phyloP scores from a whole-genome alignment of 2,113 vertebrate genomes.

The Catharus fuscescens region DNA sequence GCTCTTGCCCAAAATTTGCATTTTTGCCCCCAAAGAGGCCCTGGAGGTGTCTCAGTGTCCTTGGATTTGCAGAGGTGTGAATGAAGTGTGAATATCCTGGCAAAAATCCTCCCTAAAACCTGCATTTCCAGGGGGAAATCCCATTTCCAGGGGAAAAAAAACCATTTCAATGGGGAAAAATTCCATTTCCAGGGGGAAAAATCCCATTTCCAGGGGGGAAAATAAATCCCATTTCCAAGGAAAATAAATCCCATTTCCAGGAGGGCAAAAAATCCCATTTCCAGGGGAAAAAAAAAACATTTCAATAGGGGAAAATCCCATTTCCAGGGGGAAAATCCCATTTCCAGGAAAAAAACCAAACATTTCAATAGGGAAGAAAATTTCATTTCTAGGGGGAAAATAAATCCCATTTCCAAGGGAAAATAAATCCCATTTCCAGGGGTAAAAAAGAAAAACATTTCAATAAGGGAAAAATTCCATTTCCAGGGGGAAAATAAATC shows the following conservation, averaged over 20 bases:
- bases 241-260: too few species aligned
- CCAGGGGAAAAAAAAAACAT: too few species aligned
- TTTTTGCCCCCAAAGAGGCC: neutral
- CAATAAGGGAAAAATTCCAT: neutral
- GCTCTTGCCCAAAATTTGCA: neutral
- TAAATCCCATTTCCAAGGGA: neutral
- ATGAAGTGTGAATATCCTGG: neutral
- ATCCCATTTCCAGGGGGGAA: too few species aligned
- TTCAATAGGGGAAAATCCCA: too few species aligned
- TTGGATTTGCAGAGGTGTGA: neutral
- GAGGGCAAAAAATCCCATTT: too few species aligned
- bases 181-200: neutral
- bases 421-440: neutral
- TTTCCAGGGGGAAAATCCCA: too few species aligned
- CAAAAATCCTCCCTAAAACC: neutral
- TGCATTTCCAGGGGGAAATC: too few species aligned
- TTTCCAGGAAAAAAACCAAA: neutral
- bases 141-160: neutral
- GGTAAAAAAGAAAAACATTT: neutral
- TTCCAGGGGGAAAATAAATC: neutral
- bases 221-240: neutral
- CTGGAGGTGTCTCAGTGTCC: neutral
- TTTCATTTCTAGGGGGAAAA: accelerated
- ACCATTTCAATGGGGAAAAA: neutral
- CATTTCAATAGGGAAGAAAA: neutral